Base-by-base conservation (phyloP, 2,113 vertebrate genomes). In the Pygoscelis adeliae region DNA sequence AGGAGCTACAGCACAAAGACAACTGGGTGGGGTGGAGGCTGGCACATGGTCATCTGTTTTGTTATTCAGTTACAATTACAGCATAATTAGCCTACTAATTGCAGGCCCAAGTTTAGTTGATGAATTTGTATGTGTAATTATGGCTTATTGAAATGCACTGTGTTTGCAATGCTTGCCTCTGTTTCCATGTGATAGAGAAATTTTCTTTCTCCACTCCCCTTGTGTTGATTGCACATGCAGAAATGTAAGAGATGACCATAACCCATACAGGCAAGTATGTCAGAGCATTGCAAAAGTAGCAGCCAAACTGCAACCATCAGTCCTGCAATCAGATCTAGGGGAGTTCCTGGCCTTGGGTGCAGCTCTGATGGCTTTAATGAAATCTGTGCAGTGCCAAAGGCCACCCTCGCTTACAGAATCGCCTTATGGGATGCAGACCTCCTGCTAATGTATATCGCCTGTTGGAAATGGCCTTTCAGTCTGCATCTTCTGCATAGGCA, bases 41-140 rank as follows among this genome's bases (percentile, higher is more conserved):
- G 55, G 82, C 71, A 85, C 59, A 59, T 4, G 55, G 83, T 96
- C 83, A 95, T 96, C 73, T 95, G 65, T 91, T 96, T 84, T 83
- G 84, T 52, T 40, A 85, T 90, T 97, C 79, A 94, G 21, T 84
- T 93, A 93, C 66, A 97, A 71, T 95, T 61, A 83, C 56, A 97
- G 56, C 25, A 84, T 89, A 93, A 98, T 95, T 95, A 89, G 42
- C 38, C 72, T 23, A 89, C 91, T 96, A 89, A 94, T 53, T 96
- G 55, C 53, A 69, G 92, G 71, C 34, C 74, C 90, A 95, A 83
- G 93, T 88, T 96, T 90, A 93, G 89, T 86, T 42, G 53, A 85
- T 87, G 55, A 82, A 91, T 94, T 96, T 95, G 50, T 86, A 74
- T 76, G 49, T 92, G 55, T 92, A 89, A 92, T 97, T 91, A 82